Evolutionary conservation across 1,140 invertebrate genomes (phyloP).

Genomic region (Danaus plexippus): DNA sequence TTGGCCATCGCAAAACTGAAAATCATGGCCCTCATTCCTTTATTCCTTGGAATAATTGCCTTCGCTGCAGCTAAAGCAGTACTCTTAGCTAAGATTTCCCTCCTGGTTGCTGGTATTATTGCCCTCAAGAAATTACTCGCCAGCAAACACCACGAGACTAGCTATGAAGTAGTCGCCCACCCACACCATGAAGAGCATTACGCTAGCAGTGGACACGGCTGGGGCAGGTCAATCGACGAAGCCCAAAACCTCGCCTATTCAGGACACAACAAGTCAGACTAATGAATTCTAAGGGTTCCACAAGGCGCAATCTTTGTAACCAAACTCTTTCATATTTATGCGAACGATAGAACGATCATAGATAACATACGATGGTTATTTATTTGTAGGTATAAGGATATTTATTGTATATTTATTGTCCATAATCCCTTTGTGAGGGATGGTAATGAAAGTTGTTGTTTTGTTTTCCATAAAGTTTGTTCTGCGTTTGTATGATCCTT

Average conservation of each 20-base stretch:
- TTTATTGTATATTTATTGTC: conserved; percentile 57
- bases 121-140: conserved; percentile 85
- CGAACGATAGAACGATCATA: conserved; percentile 26
- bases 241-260: conserved; percentile 78
- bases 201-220: conserved; percentile 70
- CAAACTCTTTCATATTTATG: conserved; percentile 25
- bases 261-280: conserved; percentile 69
- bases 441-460: conserved; percentile 40
- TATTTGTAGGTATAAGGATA: conserved; percentile 52
- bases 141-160: conserved; percentile 77
- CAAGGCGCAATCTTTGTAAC: conserved; percentile 33
- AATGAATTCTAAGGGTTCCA: conserved; percentile 22
- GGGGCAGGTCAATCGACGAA: conserved; percentile 73
- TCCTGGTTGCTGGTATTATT: conserved; percentile 82
- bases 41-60: conserved; percentile 82
- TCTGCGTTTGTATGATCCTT: conserved; percentile 63
- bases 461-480: conserved; percentile 53
- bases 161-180: conserved; percentile 82
- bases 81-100: conserved; percentile 84
- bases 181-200: conserved; percentile 76
- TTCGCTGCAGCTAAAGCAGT: conserved; percentile 88
- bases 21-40: conserved; percentile 82
- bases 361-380: conserved; percentile 33
- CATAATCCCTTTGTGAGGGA: conserved; percentile 51
- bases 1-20: conserved; percentile 84